Percentiles rank a stretch among this genome's conserved stretches.
phyloP scores from a whole-genome alignment of 2,888 invertebrate genomes.

The Caenorhabditis zanzibari region DNA sequence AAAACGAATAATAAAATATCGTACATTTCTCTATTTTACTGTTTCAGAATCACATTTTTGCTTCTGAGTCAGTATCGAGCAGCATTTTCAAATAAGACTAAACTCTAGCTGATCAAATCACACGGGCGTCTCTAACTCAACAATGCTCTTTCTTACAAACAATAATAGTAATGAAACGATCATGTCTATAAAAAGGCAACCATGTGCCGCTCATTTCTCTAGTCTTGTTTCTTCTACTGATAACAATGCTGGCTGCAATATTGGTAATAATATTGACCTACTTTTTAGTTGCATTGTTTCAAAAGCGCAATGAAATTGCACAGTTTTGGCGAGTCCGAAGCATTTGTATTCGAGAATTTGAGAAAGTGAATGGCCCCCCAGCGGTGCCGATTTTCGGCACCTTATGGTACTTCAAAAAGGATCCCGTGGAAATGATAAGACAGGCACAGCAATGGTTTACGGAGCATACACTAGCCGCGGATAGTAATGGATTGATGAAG shows the following conservation, averaged over 20 bases:
- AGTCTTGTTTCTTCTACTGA: conserved; percentile 1
- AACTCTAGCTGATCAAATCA: conserved; percentile 13
- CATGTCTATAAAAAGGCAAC: conserved; percentile 8
- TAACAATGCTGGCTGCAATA: conserved; percentile 21
- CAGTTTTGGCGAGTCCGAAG: conserved; percentile 30
- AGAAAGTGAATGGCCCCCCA: conserved; percentile 40
- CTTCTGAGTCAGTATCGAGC: too few species aligned
- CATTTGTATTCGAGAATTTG: conserved; percentile 38
- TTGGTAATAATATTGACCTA: conserved; percentile 13
- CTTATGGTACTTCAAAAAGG: conserved; percentile 51
- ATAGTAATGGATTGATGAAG: conserved; percentile 21
- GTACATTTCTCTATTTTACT: too few species aligned
- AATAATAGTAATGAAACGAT: conserved; percentile 7
- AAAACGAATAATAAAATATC: not conserved
- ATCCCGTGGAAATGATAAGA: conserved; percentile 27
- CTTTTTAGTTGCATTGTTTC: not conserved
- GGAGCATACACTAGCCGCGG: conserved; percentile 22
- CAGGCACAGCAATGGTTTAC: conserved; percentile 13
- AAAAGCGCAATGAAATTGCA: not conserved
- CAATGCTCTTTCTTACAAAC: not conserved
- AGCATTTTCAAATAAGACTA: conserved; percentile 6
- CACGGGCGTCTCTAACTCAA: too few species aligned
- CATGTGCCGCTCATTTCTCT: conserved; percentile 9
- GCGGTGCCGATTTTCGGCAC: conserved; percentile 47
- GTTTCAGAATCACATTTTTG: too few species aligned